These are phyloP conservation scores for Emys orbicularis DNA, from an alignment of 2,797 vertebrate species.

Conservation along the genomic window DNA sequence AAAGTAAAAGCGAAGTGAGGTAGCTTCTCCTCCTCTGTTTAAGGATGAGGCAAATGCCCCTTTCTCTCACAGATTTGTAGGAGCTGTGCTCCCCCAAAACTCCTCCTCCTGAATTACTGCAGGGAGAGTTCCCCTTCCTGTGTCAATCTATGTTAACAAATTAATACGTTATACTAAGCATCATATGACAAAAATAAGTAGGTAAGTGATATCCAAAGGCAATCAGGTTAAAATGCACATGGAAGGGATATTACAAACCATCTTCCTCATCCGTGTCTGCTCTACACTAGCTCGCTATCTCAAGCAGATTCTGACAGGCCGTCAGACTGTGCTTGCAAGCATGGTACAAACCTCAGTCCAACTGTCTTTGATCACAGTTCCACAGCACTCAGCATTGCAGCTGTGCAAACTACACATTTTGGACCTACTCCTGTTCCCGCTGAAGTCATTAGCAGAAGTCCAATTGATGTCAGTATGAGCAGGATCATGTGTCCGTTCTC, in stretches of 20 bases:
- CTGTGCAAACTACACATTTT: constrained; percentile 5
- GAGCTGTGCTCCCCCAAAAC: not conserved
- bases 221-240: not conserved
- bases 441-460: rapidly evolving
- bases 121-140: not conserved
- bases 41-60: not conserved
- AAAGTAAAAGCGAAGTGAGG: rapidly evolving
- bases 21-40: not conserved
- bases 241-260: not conserved
- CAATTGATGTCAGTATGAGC: not conserved
- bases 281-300: rapidly evolving
- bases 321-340: rapidly evolving
- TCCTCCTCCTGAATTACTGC: not conserved
- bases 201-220: not conserved
- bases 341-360: not conserved
- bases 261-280: not conserved
- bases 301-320: rapidly evolving
- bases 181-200: rapidly evolving
- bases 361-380: not conserved
- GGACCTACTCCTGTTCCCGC: not conserved
- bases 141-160: not conserved
- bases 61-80: rapidly evolving
- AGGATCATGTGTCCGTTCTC: not conserved
- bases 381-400: not conserved
- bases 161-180: not conserved